A percentile compares a stretch with the other conserved stretches of the same genome.
These are phyloP conservation scores for Tubulanus polymorphus DNA, from an alignment of 2,888 invertebrate species.

Conservation along the genomic window DNA sequence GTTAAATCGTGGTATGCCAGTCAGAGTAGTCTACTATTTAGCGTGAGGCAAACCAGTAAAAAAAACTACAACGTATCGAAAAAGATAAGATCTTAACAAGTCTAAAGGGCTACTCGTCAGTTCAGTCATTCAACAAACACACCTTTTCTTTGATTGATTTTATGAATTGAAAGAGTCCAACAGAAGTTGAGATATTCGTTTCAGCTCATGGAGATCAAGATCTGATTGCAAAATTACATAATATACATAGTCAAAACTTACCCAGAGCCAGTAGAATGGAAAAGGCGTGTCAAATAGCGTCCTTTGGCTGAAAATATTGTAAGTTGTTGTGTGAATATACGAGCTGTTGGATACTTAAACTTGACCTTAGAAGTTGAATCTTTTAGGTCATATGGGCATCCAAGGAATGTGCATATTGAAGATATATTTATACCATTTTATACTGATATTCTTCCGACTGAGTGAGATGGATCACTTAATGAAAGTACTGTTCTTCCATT, in stretches of 20 bases:
- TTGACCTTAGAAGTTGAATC: background rate
- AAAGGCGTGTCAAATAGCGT: conserved; percentile 56
- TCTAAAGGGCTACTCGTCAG: too few relatives aligned
- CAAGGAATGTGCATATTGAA: conserved; percentile 74
- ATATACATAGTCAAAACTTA: conserved; percentile 55
- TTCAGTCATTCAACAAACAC: too few relatives aligned
- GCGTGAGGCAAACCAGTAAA: too few relatives aligned
- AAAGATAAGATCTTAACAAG: too few relatives aligned
- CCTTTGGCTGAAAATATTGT: background rate
- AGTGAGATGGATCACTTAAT: conserved; percentile 69
- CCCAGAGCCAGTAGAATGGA: conserved; percentile 90
- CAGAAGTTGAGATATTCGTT: too few relatives aligned
- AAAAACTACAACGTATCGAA: too few relatives aligned
- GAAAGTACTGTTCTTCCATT: conserved; percentile 85
- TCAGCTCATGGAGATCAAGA: conserved; percentile 48
- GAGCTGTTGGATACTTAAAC: background rate
- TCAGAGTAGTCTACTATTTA: too few relatives aligned
- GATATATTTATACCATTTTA: conserved; percentile 78
- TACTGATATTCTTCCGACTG: conserved; percentile 68
- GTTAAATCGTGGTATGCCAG: too few relatives aligned
- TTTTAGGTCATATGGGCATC: conserved; percentile 71
- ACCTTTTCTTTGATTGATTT: too few relatives aligned
- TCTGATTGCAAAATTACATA: conserved; percentile 41
- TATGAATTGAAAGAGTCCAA: too few relatives aligned
- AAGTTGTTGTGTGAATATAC: background rate